These are phyloP conservation scores for Diplazon laetatorius DNA, from an alignment of 2,888 invertebrate genomes.

Conservation along the genomic window DNA sequence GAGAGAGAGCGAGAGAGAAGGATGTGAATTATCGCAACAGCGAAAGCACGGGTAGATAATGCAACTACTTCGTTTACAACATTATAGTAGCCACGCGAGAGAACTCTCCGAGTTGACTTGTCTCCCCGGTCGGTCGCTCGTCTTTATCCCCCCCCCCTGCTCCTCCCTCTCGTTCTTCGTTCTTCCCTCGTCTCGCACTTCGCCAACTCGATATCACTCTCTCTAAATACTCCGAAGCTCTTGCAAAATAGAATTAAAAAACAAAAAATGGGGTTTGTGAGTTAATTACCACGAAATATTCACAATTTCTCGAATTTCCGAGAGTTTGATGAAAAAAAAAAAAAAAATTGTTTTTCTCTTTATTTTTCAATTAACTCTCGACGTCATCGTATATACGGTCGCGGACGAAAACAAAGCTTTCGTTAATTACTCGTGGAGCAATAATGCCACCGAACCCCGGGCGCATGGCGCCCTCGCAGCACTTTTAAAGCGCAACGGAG, in stretches of 20 bases:
- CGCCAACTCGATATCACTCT: background rate
- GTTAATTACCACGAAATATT: slow-evolving; percentile 50
- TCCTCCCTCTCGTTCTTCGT: background rate
- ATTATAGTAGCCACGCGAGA: slow-evolving; percentile 45
- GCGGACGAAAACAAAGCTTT: slow-evolving; percentile 28
- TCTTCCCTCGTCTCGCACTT: slow-evolving; percentile 24
- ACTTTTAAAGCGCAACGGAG: slow-evolving; percentile 33
- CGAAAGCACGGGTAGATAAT: slow-evolving; percentile 48
- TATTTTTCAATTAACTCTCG: slow-evolving; percentile 1
- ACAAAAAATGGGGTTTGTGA: too few species aligned
- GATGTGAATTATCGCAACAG: slow-evolving; percentile 54
- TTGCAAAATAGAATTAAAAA: too few species aligned
- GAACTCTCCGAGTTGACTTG: slow-evolving; percentile 49
- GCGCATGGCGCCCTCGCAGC: background rate
- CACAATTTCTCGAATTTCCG: slow-evolving; percentile 26
- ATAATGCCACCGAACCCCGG: slow-evolving; percentile 12
- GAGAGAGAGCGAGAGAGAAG: slow-evolving; percentile 2
- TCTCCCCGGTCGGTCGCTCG: slow-evolving; percentile 17
- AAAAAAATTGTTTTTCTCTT: background rate
- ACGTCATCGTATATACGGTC: slow-evolving; percentile 13
- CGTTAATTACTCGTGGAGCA: slow-evolving; percentile 50
- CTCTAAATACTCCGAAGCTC: too few species aligned
- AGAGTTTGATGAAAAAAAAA: too few species aligned
- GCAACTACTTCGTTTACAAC: slow-evolving; percentile 55
- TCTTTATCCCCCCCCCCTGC: background rate